phyloP scores from a whole-genome alignment of 2,888 invertebrate species.

The Platycnemis pennipes region DNA sequence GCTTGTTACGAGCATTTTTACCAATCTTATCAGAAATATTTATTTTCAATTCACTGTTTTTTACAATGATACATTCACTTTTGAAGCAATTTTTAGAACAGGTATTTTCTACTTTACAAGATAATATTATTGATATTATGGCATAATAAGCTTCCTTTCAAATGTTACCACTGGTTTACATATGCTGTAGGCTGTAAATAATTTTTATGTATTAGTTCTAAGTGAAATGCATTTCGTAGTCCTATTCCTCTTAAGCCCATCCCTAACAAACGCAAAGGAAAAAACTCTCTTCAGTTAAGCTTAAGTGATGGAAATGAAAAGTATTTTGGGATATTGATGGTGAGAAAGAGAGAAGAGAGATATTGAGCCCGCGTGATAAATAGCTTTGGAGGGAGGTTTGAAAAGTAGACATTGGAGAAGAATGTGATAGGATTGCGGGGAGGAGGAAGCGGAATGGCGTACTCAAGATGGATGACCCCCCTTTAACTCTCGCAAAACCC shows the following conservation, averaged over 20 bases:
- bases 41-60: too few relatives aligned
- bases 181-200: too few relatives aligned
- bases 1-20: too few relatives aligned
- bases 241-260: not conserved
- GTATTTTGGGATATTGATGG: not conserved
- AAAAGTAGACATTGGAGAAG: constrained; percentile 51
- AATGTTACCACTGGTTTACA: too few relatives aligned
- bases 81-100: too few relatives aligned
- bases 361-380: constrained; percentile 46
- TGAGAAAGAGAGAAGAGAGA: not conserved
- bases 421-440: constrained; percentile 60
- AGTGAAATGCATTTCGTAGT: too few relatives aligned
- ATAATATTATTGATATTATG: too few relatives aligned
- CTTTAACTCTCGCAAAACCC: constrained; percentile 25
- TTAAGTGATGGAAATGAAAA: not conserved
- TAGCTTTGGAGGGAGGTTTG: constrained; percentile 46
- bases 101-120: too few relatives aligned
- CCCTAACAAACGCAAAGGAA: constrained; percentile 24
- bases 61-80: too few relatives aligned
- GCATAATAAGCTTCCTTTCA: too few relatives aligned
- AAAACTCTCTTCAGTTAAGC: not conserved
- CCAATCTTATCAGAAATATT: too few relatives aligned
- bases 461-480: constrained; percentile 54
- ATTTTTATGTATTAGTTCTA: too few relatives aligned
- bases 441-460: constrained; percentile 20